phyloP scores from a whole-genome alignment of 2,888 invertebrate species.

The Microctonus brassicae region DNA sequence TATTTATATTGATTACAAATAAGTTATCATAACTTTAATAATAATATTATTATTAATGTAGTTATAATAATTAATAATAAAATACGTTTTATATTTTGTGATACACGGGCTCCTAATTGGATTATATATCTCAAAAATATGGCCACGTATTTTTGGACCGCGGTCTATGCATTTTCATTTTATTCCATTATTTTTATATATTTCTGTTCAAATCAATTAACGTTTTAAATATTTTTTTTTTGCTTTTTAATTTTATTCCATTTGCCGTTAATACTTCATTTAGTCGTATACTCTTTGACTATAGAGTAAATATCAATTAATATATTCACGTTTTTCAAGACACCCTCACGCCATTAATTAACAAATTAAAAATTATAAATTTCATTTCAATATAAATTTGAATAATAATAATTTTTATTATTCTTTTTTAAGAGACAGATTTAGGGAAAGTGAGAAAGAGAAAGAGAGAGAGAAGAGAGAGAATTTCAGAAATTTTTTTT shows the following conservation, averaged over 20 bases:
- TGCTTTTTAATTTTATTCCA: neutral
- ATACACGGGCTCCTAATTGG: slow-evolving; percentile 38
- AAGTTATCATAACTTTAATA: neutral
- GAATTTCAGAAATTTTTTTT: slow-evolving; percentile 55
- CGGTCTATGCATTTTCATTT: slow-evolving; percentile 51
- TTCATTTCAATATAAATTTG: no score
- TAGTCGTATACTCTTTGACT: slow-evolving; percentile 16
- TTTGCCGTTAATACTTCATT: slow-evolving; percentile 16
- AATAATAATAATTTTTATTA: neutral
- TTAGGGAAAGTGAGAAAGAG: neutral
- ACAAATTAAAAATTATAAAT: no score
- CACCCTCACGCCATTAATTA: neutral
- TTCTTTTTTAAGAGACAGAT: neutral
- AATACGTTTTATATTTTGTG: slow-evolving; percentile 33
- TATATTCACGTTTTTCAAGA: neutral
- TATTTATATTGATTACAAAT: no score
- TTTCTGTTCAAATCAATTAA: neutral
- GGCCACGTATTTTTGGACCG: slow-evolving; percentile 65
- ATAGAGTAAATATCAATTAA: neutral
- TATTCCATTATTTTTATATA: neutral
- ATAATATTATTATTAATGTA: slow-evolving; percentile 22
- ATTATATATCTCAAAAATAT: slow-evolving; percentile 57
- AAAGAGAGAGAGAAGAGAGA: slow-evolving; percentile 57
- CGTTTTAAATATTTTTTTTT: slow-evolving; percentile 1
- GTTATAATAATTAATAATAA: slow-evolving; percentile 37